Base-by-base conservation (phyloP, 2,797 vertebrate species). In the Poeciliopsis presidionis region DNA sequence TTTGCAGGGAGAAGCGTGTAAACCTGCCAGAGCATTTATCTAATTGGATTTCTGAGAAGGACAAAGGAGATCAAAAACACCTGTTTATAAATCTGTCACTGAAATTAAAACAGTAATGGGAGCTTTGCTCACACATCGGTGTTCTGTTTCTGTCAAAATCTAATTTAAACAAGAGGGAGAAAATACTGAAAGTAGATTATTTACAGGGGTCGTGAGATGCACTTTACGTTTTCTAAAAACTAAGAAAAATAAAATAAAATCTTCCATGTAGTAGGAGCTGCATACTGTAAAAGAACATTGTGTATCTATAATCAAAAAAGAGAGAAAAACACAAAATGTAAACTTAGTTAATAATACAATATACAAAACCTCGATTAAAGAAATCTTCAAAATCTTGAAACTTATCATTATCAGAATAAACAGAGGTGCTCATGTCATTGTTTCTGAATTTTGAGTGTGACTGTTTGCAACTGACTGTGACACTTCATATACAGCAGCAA, bases 71-170 rank as follows among this genome's bases (percentile, higher is more conserved):
- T 94, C 87, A 90, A 84, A 89, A 87, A 87, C 94, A 93, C 90
- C 91, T 88, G 88, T 88, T 89, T 91, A 92, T 92, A 93, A 93
- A 94, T 95, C 91, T 90, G 81, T 90, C 91, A 88, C 61, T 90
- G 86, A 86, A 91, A 91, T 81, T 79, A 82, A 87, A 85, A 57
- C 81, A 49, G 75, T 92, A 93, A 93, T 92, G 92, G 91, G 91
- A 75, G 87, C 79, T 91, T 88, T 87, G 86, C 87, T 81, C 92
- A 91, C 93, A 94, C 91, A 81, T 86, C 1, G 72, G 92, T 83
- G 92, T 76, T 93, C 95, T 96, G 96, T 86, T 95, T 93, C 86
- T 75, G 72, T 83, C 83, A 83, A 83, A 92, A 91, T 94, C 84
- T 51, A 90, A 91, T 94, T 91, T 80, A 76, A 59, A 74, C 61